A percentile compares a stretch with the other conserved stretches of the same genome.
Evolutionary conservation across 1,140 invertebrate species (phyloP).

Genomic region (Camponotus floridanus): DNA sequence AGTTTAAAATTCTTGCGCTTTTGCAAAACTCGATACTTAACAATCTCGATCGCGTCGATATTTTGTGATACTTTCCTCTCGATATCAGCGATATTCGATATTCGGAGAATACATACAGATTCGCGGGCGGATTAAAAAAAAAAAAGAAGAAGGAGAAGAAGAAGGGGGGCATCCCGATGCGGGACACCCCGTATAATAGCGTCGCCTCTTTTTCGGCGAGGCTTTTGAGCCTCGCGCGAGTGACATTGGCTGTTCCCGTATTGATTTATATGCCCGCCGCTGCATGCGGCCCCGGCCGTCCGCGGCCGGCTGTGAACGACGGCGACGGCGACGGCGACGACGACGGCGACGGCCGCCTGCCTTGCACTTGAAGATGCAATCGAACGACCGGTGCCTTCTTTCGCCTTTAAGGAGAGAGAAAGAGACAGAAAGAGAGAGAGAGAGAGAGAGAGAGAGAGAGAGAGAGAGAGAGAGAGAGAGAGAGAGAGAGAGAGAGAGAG

Average conservation of each 20-base stretch:
- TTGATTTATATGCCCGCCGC: conserved; percentile 59
- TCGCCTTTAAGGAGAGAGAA: conserved; percentile 38
- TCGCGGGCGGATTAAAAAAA: neutral
- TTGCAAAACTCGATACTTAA: neutral
- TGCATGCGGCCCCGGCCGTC: conserved; percentile 40
- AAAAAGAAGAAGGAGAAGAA: neutral
- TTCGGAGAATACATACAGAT: neutral
- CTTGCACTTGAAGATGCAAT: conserved; percentile 63
- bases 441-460: too few relatives aligned
- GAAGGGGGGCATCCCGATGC: neutral
- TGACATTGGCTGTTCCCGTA: conserved; percentile 62
- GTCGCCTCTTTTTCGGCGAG: conserved; percentile 34
- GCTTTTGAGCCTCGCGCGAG: conserved; percentile 55
- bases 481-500: neutral
- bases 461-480: too few relatives aligned
- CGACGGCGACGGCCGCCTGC: conserved; percentile 12
- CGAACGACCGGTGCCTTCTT: conserved; percentile 51
- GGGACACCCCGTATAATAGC: conserved; percentile 45
- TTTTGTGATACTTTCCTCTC: too few relatives aligned
- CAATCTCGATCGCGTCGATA: too few relatives aligned
- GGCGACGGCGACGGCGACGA: neutral
- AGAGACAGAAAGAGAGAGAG: too few relatives aligned
- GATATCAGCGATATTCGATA: conserved; percentile 1
- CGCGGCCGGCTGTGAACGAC: conserved; percentile 28
- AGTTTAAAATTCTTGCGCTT: too few relatives aligned